These are phyloP conservation scores for Machimus rusticus DNA, from an alignment of 2,888 invertebrate genomes.

Conservation along the genomic window DNA sequence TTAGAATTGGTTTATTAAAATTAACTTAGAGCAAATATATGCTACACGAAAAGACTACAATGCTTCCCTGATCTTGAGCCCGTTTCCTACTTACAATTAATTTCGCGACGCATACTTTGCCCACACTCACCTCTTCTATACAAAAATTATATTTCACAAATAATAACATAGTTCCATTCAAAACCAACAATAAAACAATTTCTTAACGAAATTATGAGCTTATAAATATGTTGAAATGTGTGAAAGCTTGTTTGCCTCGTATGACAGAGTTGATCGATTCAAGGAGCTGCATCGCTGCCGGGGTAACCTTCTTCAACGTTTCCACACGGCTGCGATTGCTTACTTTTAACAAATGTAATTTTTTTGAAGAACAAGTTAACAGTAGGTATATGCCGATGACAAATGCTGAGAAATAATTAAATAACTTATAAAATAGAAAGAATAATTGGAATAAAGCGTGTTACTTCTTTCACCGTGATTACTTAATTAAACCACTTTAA, in stretches of 20 bases:
- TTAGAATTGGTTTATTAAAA: constrained; percentile 15
- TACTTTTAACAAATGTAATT: neutral
- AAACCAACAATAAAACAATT: constrained; percentile 33
- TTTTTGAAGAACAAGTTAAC: neutral
- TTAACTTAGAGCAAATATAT: constrained; percentile 6
- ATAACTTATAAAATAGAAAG: constrained; percentile 9
- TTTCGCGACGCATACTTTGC: neutral
- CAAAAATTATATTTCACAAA: constrained; percentile 18
- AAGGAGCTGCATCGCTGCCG: neutral
- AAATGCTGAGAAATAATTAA: constrained; percentile 5
- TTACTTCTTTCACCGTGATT: constrained; percentile 15
- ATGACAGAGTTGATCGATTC: neutral
- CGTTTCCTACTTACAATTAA: constrained; percentile 18
- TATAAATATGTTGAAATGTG: neutral
- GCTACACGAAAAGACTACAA: neutral
- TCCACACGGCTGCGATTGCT: neutral
- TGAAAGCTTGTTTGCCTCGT: neutral
- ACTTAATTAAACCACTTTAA: neutral
- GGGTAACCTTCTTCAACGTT: neutral
- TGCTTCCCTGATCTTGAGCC: constrained; percentile 6
- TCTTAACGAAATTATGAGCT: neutral
- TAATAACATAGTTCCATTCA: constrained; percentile 19
- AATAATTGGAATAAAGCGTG: neutral
- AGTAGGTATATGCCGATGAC: neutral
- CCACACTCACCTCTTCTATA: neutral